phyloP scores from a whole-genome alignment of 1,140 invertebrate genomes.

The Uloborus diversus region DNA sequence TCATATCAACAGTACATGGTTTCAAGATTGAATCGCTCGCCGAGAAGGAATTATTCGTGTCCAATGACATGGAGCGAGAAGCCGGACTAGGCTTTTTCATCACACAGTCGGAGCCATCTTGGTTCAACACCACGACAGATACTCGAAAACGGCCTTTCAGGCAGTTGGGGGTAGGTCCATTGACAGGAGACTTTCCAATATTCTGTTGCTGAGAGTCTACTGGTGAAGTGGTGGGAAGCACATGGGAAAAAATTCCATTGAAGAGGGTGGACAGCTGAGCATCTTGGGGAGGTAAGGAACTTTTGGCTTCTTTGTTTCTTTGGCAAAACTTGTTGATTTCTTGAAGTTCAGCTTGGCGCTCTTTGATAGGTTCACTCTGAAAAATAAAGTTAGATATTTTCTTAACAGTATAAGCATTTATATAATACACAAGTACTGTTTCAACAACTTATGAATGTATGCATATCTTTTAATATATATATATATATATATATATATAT shows the following conservation, averaged over 20 bases:
- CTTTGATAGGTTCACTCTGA: conserved; percentile 41
- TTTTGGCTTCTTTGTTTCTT: conserved; percentile 52
- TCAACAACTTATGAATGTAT: too few relatives aligned
- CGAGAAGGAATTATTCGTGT: background rate
- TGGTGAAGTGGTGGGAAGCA: conserved; percentile 21
- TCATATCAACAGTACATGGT: background rate
- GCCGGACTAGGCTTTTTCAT: background rate
- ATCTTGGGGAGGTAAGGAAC: conserved; percentile 48
- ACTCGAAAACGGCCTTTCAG: conserved; percentile 29
- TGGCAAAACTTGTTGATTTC: conserved; percentile 46
- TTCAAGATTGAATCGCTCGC: background rate
- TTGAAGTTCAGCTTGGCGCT: conserved; percentile 17
- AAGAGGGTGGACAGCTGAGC: conserved; percentile 41
- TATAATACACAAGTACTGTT: too few relatives aligned
- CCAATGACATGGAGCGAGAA: conserved; percentile 22
- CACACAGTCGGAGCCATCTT: background rate
- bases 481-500: too few relatives aligned
- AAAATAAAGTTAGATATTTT: background rate
- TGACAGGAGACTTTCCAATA: background rate
- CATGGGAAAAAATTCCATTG: conserved; percentile 51
- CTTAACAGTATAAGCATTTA: too few relatives aligned
- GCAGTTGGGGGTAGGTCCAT: background rate
- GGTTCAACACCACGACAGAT: conserved; percentile 9
- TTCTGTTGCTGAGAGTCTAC: background rate
- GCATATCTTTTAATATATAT: too few relatives aligned